Percentiles rank a stretch among this genome's conserved stretches.
phyloP scores from a whole-genome alignment of 2,888 invertebrate genomes.

The Dinocampus coccinellae region DNA sequence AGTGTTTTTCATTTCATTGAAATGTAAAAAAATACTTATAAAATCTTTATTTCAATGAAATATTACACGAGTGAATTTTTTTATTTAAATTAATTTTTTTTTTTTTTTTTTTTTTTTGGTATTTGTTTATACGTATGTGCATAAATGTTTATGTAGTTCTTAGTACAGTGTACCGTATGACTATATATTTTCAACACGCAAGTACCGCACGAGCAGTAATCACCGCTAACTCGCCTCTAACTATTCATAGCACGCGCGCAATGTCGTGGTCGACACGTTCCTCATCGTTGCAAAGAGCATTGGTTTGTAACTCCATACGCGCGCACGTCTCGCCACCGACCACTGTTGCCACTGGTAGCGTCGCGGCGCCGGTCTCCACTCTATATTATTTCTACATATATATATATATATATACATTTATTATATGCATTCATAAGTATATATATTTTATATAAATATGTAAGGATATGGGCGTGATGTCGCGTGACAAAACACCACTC shows the following conservation, averaged over 20 bases:
- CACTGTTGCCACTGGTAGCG: conserved; percentile 27
- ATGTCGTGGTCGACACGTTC: conserved; percentile 56
- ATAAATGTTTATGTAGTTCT: neutral
- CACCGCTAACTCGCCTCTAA: conserved; percentile 57
- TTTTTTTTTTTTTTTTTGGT: too few species aligned
- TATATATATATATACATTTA: neutral
- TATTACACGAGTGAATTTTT: neutral
- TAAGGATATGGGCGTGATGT: conserved; percentile 20
- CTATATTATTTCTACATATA: neutral
- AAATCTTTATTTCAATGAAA: neutral
- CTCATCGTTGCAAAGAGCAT: conserved; percentile 42
- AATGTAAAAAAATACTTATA: too few species aligned
- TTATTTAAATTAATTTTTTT: too few species aligned
- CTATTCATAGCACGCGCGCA: conserved; percentile 60
- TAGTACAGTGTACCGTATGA: conserved; percentile 3
- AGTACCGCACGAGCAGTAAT: conserved; percentile 48
- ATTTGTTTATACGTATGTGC: neutral
- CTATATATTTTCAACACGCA: conserved; percentile 30
- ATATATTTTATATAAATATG: neutral
- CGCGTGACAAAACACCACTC: conserved; percentile 28
- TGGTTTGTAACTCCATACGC: conserved; percentile 35
- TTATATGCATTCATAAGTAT: neutral
- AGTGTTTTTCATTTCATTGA: too few species aligned
- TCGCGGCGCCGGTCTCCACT: conserved; percentile 18
- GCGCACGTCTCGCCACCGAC: conserved; percentile 17